These are phyloP conservation scores for Microcebus griseorufus DNA, from an alignment of 2,113 vertebrate genomes.

Conservation along the genomic window DNA sequence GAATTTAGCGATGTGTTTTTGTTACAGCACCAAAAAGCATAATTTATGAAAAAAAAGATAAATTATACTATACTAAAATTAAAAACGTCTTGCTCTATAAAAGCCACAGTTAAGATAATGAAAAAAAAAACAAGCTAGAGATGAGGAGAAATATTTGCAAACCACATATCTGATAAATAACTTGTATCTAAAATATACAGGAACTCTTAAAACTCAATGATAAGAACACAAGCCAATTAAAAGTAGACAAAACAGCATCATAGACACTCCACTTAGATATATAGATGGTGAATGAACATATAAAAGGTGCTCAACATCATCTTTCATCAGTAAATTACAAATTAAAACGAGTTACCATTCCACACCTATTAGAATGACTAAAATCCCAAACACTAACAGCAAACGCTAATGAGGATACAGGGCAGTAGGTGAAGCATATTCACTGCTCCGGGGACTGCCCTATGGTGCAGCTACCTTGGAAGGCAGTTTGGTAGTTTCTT, in stretches of 20 bases:
- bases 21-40: no score
- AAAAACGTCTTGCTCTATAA: neutral
- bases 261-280: neutral
- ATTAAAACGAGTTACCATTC: neutral
- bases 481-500: neutral
- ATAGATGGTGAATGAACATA: neutral
- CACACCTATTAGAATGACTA: neutral
- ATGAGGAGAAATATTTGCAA: neutral
- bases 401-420: accelerated
- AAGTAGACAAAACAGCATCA: neutral
- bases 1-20: no score
- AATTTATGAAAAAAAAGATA: neutral
- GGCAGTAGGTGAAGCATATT: accelerated
- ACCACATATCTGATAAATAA: neutral
- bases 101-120: neutral
- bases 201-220: neutral
- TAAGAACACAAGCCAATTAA: neutral
- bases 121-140: neutral
- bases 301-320: neutral
- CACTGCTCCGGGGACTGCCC: neutral
- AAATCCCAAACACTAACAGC: neutral
- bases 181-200: neutral
- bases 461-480: accelerated
- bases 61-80: neutral
- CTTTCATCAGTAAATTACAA: neutral